Evolutionary conservation across 2,888 invertebrate genomes (phyloP).

Genomic region (Meteorus colon): DNA sequence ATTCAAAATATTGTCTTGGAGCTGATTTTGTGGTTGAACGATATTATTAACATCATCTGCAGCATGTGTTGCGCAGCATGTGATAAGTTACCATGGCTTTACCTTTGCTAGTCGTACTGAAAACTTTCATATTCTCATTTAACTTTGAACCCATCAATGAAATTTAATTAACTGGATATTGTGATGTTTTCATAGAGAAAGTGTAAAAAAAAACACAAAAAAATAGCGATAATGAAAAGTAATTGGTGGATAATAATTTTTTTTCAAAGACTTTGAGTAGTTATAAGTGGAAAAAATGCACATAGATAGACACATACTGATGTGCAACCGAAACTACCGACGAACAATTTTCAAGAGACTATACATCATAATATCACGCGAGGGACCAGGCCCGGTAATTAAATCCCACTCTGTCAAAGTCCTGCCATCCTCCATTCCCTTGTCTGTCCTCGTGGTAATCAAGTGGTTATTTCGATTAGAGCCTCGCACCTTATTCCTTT

Average conservation of each 20-base stretch:
- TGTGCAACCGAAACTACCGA: conserved; percentile 45
- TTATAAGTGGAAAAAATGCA: neutral
- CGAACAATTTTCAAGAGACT: conserved; percentile 53
- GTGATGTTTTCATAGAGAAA: too few relatives aligned
- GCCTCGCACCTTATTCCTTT: neutral
- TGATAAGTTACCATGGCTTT: too few relatives aligned
- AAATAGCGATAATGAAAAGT: too few relatives aligned
- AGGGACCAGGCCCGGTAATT: conserved; percentile 45
- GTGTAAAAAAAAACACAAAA: too few relatives aligned
- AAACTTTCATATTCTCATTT: too few relatives aligned
- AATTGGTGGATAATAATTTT: neutral
- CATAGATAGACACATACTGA: neutral
- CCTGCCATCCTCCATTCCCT: conserved; percentile 35
- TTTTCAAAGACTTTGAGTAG: neutral
- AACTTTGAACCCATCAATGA: too few relatives aligned
- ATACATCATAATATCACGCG: conserved; percentile 52
- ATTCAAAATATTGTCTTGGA: conserved; percentile 36
- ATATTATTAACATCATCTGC: conserved; percentile 21
- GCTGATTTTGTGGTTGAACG: conserved; percentile 5
- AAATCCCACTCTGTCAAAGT: conserved; percentile 51
- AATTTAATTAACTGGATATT: too few relatives aligned
- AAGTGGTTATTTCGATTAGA: conserved; percentile 43
- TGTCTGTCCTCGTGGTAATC: conserved; percentile 25
- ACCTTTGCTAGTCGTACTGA: too few relatives aligned
- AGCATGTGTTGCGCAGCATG: too few relatives aligned